A percentile compares a stretch with the other conserved stretches of the same genome.
Conservation (phyloP, 2,113 vertebrate genomes). For the Marcusenius ussheri region DNA sequence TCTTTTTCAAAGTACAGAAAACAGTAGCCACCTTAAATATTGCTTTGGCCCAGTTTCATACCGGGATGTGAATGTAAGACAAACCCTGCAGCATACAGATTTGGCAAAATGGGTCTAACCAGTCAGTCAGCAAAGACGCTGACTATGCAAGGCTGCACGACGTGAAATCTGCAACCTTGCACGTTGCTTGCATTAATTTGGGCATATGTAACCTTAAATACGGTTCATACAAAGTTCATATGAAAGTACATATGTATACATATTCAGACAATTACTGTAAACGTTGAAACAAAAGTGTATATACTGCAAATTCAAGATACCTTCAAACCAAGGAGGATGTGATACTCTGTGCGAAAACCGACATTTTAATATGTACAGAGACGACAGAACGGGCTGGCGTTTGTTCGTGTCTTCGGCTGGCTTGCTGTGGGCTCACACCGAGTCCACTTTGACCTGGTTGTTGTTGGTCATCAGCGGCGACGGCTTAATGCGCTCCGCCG, state of each 20-base stretch:
- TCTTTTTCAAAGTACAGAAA: not conserved
- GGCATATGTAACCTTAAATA: not conserved
- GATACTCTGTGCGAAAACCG: not conserved
- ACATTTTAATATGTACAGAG: not conserved
- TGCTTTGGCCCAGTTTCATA: slow-evolving; percentile 8
- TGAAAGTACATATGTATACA: not conserved
- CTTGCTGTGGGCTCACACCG: slow-evolving; percentile 28
- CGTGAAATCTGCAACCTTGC: no score
- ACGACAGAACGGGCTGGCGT: not conserved
- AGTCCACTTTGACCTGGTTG: slow-evolving; percentile 85
- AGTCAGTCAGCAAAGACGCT: not conserved
- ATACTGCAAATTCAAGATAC: not conserved
- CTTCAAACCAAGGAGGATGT: not conserved
- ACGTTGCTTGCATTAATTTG: not conserved
- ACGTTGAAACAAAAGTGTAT: not conserved
- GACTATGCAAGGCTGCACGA: not conserved
- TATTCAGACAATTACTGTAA: not conserved
- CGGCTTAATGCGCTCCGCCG: slow-evolving; percentile 73
- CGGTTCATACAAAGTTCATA: not conserved
- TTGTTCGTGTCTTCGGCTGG: not conserved
- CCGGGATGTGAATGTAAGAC: not conserved
- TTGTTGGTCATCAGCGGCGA: slow-evolving; percentile 81
- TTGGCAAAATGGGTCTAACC: slow-evolving; percentile 2
- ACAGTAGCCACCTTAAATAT: not conserved
- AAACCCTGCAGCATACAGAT: not conserved